Evolutionary conservation across 2,113 vertebrate species (phyloP).

Genomic region (Anseranas semipalmata): DNA sequence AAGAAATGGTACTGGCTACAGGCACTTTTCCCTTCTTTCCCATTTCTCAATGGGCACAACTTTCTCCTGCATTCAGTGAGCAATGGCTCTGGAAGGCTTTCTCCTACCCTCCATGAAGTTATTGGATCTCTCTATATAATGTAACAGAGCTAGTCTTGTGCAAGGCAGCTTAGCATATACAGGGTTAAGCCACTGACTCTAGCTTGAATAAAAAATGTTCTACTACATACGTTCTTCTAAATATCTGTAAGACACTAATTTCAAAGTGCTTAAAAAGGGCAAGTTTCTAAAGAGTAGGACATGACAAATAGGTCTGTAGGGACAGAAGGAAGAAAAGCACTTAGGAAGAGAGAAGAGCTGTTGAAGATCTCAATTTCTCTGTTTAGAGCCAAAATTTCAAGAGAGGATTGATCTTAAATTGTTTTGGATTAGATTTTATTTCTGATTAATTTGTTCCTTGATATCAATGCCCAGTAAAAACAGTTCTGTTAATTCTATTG

Average conservation of each 20-base stretch:
- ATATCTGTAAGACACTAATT: neutral
- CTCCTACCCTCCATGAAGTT: fast-evolving
- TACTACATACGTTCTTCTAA: neutral
- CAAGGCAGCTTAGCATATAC: neutral
- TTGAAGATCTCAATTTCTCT: neutral
- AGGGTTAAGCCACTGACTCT: neutral
- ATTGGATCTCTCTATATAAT: neutral
- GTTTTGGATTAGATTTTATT: neutral
- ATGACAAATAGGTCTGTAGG: neutral
- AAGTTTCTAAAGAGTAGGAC: neutral
- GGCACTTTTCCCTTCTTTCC: neutral
- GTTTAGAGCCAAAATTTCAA: neutral
- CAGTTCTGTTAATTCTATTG: neutral
- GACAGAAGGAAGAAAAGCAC: neutral
- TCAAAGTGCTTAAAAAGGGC: neutral
- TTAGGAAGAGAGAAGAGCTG: neutral
- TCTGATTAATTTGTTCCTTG: neutral
- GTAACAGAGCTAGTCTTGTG: neutral
- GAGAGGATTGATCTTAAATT: neutral
- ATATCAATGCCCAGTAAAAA: neutral
- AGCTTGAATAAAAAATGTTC: neutral
- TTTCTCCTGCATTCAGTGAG: neutral
- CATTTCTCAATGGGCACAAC: neutral
- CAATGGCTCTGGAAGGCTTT: neutral
- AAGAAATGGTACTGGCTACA: neutral